Conservation (phyloP, 2,888 invertebrate species). For the Megaustenia siamemsis region DNA sequence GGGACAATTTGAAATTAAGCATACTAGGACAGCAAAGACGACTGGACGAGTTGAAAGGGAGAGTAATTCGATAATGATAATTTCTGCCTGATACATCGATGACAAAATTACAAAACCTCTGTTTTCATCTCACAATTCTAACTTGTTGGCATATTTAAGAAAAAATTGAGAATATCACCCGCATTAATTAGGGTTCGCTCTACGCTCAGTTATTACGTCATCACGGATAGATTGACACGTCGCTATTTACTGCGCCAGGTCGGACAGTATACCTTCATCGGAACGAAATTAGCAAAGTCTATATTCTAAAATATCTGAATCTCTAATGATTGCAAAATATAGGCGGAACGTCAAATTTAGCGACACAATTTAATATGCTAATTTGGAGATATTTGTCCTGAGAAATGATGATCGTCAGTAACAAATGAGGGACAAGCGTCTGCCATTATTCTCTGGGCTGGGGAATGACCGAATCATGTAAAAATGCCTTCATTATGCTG, state of each 20-base stretch:
- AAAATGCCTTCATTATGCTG: not conserved
- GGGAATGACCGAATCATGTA: not conserved
- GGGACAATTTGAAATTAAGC: constrained; percentile 16
- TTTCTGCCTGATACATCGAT: not conserved
- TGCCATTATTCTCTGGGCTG: not conserved
- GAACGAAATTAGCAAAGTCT: not conserved
- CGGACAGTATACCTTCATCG: not conserved
- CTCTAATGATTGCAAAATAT: constrained; percentile 16
- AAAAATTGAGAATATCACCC: not conserved
- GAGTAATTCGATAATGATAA: constrained; percentile 30
- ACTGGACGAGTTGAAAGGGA: constrained; percentile 5
- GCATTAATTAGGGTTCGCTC: constrained; percentile 17
- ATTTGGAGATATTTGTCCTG: constrained; percentile 24
- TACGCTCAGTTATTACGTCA: not conserved
- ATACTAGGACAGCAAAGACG: constrained; percentile 1
- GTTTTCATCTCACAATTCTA: not conserved
- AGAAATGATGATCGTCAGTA: not conserved
- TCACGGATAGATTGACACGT: not conserved
- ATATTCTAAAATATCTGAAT: constrained; percentile 5
- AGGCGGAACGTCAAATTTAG: not conserved
- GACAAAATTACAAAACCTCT: not conserved
- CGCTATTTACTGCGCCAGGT: not conserved
- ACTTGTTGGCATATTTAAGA: constrained; percentile 12
- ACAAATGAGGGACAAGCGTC: not conserved
- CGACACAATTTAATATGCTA: constrained; percentile 29